Base-by-base conservation (phyloP, 2,888 invertebrate genomes). In the Miltochrista miniata region DNA sequence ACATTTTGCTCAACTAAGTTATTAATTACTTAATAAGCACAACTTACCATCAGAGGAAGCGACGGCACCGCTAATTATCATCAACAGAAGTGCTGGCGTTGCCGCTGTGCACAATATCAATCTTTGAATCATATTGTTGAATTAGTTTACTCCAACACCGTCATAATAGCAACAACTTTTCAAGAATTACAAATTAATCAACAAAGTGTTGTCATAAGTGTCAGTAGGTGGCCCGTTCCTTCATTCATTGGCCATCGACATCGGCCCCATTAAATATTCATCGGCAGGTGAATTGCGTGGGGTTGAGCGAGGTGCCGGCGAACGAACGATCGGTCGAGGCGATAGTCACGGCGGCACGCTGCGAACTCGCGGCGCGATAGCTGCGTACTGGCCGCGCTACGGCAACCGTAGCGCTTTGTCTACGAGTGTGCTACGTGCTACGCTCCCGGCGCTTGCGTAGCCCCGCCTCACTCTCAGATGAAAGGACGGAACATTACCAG, bases 401-500 rank as follows among this genome's bases (percentile, higher is more conserved):
- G 72, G 66, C 75, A 81, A 81, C 81, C 78, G 80, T 80, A 79
- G 79, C 77, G 68, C 68, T 68, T 68, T 68, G 80, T 79, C 76
- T 72, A 73, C 76, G 68, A 67, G 56, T 67, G 70, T 67, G 68
- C 72, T 70, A 70, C 74, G 70, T 67, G 68, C 72, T 70, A 70
- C 74, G 76, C 70, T 73, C 78, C 76, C 70, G 73, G 90, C 90
- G 90, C 90, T 85, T 85, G 91, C 91, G 90, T 91, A 85, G 87
- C 88, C 79, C 89, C 88, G 86, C 89, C 88, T 88, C 84, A 82
- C 81, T 74, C 77, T 84, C 83, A 76, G 82, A 86, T 85, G 83
- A 89, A 89, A 90, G 85, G 87, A 88, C 87, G 83, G 87, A 87
- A 90, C 90, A 90, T 90, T 89, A 85, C 89, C 89, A 90, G 90